Conservation (phyloP, 1,140 invertebrate species). For the Vanessa tameamea region DNA sequence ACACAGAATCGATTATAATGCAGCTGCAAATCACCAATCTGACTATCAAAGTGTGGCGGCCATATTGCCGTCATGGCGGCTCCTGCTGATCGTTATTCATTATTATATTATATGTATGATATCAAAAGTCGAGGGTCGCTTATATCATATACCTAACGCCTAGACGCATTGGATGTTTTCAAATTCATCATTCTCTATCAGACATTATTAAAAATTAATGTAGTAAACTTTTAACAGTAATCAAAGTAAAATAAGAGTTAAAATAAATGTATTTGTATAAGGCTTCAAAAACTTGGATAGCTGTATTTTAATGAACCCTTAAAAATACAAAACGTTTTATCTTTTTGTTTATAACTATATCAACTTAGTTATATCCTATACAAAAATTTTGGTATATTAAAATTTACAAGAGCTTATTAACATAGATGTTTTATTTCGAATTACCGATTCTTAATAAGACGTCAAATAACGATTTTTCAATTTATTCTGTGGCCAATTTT, state of each 20-base stretch:
- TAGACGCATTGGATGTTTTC: neutral
- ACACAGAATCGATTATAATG: conserved; percentile 67
- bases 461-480: conserved; percentile 5
- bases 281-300: no score
- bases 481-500: conserved; percentile 17
- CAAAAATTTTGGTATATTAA: no score
- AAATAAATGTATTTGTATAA: no score
- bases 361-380: no score
- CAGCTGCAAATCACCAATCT: conserved; percentile 73
- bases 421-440: neutral
- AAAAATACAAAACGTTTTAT: no score
- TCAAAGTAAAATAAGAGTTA: no score
- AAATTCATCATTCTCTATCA: neutral
- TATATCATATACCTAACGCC: conserved; percentile 9
- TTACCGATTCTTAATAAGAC: neutral
- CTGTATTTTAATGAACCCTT: no score
- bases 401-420: neutral
- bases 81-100: conserved; percentile 53
- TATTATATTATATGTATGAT: conserved; percentile 48
- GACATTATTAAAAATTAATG: no score
- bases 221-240: no score
- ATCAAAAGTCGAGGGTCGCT: conserved; percentile 52
- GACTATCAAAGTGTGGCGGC: conserved; percentile 64
- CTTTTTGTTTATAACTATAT: no score
- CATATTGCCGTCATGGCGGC: conserved; percentile 45